Evolutionary conservation across 2,888 invertebrate genomes (phyloP), one percentile per base, ranked within the genome.

Genomic region (Volucella inflata): DNA sequence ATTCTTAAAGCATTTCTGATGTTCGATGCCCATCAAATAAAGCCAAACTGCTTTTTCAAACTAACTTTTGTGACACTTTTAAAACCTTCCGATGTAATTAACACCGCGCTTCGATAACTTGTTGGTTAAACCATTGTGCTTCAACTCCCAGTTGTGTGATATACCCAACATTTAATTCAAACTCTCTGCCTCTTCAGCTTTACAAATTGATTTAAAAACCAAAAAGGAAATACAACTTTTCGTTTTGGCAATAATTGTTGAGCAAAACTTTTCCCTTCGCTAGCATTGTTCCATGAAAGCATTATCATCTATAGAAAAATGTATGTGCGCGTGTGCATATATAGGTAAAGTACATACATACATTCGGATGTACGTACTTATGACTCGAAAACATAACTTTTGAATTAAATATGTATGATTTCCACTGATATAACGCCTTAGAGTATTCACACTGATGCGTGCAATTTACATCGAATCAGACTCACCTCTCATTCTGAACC

Each of bases 381-480:
- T 62, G 46, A 64, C 75, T 80, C 70, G 53, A 70, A 80, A 80
- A 75, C 80, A 84, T 80, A 84, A 71, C 84, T 84, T 84, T 70
- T 80, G 70, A 80, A 84, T 84, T 80, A 84, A 75, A 84, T 80
- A 80, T 30, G 30, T 30, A 30, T 71, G 70, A 80, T 70, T 84
- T 65, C 55, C 70, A 59, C 36, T 70, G 68, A 30, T 78, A 74
- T 60, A 67, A 46, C 70, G 44, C 57, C 65, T 65, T 64, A 10
- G 57, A n/a, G 46, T 64, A 53, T 74, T 75, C 74, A 42, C 57
- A 64, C 10, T 70, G 74, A 60, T 68, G 74, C 59, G 74, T 64
- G 68, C 44, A 64, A 68, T 79, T 79, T 83, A 74, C 60, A 82
- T 48, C 16, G 72, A 68, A 72, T 62, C 65, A 36, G 51, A 14